Conservation (phyloP, 2,888 invertebrate genomes). For the Erpobdella octoculata region DNA sequence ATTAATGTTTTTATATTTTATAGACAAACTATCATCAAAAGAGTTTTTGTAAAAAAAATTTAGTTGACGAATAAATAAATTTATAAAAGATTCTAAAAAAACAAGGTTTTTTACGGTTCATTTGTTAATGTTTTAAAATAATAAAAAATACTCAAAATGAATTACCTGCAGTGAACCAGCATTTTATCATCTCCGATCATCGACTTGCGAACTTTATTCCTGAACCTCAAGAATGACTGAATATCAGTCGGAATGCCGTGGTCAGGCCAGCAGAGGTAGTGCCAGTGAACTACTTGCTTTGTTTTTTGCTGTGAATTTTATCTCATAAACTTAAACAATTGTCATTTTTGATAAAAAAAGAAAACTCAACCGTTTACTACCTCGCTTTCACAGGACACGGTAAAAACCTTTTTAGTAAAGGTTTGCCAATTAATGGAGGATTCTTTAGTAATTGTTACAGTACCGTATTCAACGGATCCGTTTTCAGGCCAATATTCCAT, state of each 20-base stretch:
- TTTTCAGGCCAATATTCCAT: background rate
- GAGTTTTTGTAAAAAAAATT: too few species aligned
- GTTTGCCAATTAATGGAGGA: background rate
- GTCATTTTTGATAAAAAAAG: background rate
- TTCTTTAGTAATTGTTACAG: background rate
- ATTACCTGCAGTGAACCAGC: background rate
- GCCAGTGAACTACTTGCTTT: background rate
- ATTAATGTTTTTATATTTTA: too few species aligned
- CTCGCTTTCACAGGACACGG: background rate
- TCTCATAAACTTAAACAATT: background rate
- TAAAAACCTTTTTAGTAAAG: background rate
- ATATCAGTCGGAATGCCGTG: background rate
- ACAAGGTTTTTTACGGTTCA: too few species aligned
- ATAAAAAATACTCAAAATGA: background rate
- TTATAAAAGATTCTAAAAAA: too few species aligned
- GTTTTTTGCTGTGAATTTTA: background rate
- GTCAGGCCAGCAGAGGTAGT: slow-evolving; percentile 5
- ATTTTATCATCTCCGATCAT: background rate
- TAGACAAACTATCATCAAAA: too few species aligned
- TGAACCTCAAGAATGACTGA: background rate
- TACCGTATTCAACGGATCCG: background rate
- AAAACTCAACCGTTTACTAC: background rate
- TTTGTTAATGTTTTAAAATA: too few species aligned
- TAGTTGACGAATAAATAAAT: too few species aligned
- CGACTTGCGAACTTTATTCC: background rate